These are phyloP conservation scores for Dynastes hyllus DNA, from an alignment of 2,888 invertebrate genomes.

Conservation along the genomic window DNA sequence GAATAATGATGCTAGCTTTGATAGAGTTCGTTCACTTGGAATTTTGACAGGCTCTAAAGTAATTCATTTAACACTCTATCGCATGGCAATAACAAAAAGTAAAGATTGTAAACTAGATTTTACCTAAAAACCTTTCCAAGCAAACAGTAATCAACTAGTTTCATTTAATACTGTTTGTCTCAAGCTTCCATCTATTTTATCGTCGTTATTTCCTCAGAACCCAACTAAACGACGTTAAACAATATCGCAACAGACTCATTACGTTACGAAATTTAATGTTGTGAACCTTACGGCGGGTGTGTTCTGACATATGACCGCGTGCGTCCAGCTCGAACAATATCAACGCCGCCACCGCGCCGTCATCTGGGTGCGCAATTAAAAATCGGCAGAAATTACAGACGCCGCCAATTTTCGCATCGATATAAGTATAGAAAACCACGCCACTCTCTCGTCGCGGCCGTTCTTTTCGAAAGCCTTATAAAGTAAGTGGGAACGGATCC, in stretches of 20 bases:
- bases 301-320: constrained; percentile 29
- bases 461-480: constrained; percentile 23
- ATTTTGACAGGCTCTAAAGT: too few species aligned
- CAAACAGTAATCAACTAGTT: too few species aligned
- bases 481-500: constrained; percentile 10
- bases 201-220: too few species aligned
- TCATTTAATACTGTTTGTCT: too few species aligned
- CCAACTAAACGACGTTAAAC: neutral
- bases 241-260: constrained; percentile 24
- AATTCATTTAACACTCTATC: too few species aligned
- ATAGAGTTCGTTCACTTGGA: too few species aligned
- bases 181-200: too few species aligned
- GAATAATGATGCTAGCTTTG: too few species aligned
- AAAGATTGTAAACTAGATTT: too few species aligned
- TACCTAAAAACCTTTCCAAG: too few species aligned
- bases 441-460: too few species aligned
- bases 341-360: neutral
- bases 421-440: neutral
- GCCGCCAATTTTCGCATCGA: constrained; percentile 17
- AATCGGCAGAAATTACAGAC: constrained; percentile 15
- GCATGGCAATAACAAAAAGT: too few species aligned
- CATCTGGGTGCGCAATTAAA: constrained; percentile 37
- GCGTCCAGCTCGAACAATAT: constrained; percentile 25
- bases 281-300: constrained; percentile 13
- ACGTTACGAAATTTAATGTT: constrained; percentile 18